These are phyloP conservation scores for Myrmecophaga tridactyla DNA, from an alignment of 2,113 vertebrate species.

Conservation along the genomic window DNA sequence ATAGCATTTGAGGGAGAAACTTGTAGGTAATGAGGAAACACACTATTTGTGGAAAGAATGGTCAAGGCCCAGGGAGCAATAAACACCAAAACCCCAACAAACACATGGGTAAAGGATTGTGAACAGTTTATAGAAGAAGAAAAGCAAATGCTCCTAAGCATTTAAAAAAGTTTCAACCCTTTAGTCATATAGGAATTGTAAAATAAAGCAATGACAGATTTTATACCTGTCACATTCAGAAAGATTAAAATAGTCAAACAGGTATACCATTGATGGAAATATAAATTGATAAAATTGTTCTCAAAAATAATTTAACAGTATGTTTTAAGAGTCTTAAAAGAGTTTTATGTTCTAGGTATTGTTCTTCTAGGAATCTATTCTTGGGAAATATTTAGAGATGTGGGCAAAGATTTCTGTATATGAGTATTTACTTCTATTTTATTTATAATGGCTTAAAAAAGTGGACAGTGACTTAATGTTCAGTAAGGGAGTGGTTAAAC, in stretches of 20 bases:
- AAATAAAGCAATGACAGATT: not conserved
- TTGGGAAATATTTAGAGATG: not conserved
- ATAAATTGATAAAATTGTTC: not conserved
- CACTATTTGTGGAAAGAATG: not conserved
- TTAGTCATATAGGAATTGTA: not conserved
- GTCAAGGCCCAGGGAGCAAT: not conserved
- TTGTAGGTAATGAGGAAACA: not conserved
- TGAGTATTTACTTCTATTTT: not conserved
- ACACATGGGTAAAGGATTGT: not conserved
- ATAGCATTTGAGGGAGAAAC: not conserved
- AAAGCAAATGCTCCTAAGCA: not conserved
- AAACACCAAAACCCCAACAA: not conserved
- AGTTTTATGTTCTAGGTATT: not conserved
- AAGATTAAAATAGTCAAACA: not conserved
- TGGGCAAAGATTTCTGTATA: not conserved
- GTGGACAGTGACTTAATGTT: not conserved
- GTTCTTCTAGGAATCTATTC: not conserved
- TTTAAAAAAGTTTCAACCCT: not conserved
- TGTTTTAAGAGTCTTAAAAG: not conserved
- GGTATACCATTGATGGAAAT: not conserved
- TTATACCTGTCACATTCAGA: not conserved
- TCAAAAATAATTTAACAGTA: not conserved
- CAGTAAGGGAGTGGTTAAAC: not conserved
- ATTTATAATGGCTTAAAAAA: constrained; percentile 20
- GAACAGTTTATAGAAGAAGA: not conserved